Percentiles rank a stretch among this genome's conserved stretches.
Evolutionary conservation across 2,113 vertebrate genomes (phyloP).

Genomic region (Lasiurus cinereus): DNA sequence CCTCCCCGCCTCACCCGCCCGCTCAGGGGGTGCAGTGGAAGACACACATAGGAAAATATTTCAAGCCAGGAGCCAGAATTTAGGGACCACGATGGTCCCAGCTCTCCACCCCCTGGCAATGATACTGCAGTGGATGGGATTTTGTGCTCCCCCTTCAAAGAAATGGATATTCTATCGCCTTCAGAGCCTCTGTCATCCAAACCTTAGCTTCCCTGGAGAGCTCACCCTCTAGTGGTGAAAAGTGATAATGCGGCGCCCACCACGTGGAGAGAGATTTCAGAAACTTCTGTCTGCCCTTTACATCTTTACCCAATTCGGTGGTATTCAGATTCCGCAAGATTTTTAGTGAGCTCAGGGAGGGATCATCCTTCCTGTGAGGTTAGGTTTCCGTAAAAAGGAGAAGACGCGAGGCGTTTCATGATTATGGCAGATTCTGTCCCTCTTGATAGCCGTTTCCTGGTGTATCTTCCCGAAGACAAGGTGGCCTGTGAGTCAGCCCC

Average conservation of each 20-base stretch:
- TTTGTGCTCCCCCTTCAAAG: not conserved
- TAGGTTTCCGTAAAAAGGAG: not conserved
- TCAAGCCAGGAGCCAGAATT: not conserved
- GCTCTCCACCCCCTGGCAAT: too few species aligned
- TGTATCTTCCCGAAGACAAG: not conserved
- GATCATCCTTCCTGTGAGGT: not conserved
- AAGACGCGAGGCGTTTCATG: not conserved
- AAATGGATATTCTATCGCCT: not conserved
- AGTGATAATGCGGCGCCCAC: not conserved
- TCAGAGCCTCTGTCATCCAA: not conserved
- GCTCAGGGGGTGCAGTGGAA: not conserved
- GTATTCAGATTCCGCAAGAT: not conserved
- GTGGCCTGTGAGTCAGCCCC: not conserved
- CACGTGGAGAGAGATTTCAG: rapidly evolving
- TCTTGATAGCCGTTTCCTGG: not conserved
- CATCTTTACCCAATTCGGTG: rapidly evolving
- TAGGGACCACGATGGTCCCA: too few species aligned
- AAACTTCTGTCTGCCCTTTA: not conserved
- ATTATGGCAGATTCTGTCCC: not conserved
- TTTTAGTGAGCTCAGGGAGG: not conserved
- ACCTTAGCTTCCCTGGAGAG: not conserved
- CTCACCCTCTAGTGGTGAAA: conserved; percentile 6
- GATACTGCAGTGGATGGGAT: not conserved
- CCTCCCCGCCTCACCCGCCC: not conserved
- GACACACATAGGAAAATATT: not conserved